phyloP scores from a whole-genome alignment of 2,113 vertebrate species.

The Acanthisitta chloris region DNA sequence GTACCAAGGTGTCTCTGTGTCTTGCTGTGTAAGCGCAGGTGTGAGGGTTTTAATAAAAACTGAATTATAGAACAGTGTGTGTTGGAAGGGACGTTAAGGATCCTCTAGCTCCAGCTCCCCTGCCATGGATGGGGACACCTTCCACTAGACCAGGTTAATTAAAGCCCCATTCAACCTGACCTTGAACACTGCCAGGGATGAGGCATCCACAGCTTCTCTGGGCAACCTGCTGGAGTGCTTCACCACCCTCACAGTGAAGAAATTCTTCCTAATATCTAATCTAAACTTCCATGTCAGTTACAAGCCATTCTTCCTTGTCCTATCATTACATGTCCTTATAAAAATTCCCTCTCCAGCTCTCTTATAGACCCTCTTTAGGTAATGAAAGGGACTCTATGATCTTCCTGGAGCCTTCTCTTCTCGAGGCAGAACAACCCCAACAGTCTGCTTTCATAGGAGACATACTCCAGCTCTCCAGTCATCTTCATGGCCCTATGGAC shows the following conservation, averaged over 20 bases:
- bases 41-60: background rate
- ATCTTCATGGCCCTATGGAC: background rate
- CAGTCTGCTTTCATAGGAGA: background rate
- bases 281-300: background rate
- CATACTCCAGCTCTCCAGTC: background rate
- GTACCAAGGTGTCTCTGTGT: background rate
- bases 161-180: background rate
- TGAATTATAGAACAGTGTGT: background rate
- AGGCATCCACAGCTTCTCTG: background rate
- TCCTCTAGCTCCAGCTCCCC: background rate
- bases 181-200: background rate
- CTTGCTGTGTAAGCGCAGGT: background rate
- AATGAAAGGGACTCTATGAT: background rate
- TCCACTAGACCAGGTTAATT: background rate
- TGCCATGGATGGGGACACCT: background rate
- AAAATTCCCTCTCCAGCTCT: background rate
- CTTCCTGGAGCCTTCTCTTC: background rate
- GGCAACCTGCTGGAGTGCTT: background rate
- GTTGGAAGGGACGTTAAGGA: background rate
- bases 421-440: background rate
- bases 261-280: background rate
- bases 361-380: background rate
- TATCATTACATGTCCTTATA: background rate
- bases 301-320: background rate
- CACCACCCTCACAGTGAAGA: background rate